A percentile compares a stretch with the other conserved stretches of the same genome.
phyloP scores from a whole-genome alignment of 2,797 vertebrate genomes.

The Pseudotriccus pelzelni region DNA sequence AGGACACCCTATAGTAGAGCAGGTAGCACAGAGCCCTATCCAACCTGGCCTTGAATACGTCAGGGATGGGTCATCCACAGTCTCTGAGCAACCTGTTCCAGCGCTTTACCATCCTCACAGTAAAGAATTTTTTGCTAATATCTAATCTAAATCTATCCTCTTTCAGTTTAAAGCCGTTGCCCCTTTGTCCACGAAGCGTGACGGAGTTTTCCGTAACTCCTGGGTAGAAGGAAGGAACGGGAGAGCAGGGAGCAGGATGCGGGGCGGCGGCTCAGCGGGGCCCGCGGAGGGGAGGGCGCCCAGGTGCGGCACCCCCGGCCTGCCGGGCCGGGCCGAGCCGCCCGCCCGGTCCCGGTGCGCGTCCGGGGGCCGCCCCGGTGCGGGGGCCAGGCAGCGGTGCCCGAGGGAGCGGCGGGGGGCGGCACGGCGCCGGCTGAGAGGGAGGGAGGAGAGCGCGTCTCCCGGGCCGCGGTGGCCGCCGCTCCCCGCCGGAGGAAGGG shows the following conservation, averaged over 20 bases:
- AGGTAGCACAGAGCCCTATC: neutral
- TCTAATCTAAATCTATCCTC: neutral
- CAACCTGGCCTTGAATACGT: neutral
- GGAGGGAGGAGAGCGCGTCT: neutral
- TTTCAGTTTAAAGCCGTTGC: too few relatives aligned
- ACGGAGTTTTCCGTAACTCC: neutral
- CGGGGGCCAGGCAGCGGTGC: too few relatives aligned
- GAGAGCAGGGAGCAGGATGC: too few relatives aligned
- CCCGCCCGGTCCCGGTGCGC: too few relatives aligned
- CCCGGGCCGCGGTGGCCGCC: neutral
- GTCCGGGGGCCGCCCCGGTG: too few relatives aligned
- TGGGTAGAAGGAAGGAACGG: neutral
- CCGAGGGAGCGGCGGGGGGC: neutral
- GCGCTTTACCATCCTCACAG: neutral
- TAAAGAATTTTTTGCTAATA: neutral
- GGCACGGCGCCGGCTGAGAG: accelerated
- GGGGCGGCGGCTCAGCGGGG: too few relatives aligned
- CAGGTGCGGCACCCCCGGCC: neutral
- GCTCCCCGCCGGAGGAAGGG: neutral
- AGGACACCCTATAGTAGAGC: neutral
- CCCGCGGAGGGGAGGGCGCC: too few relatives aligned
- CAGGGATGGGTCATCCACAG: neutral
- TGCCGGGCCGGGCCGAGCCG: too few relatives aligned
- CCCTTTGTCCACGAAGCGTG: neutral
- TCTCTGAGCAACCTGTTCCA: neutral